A percentile compares a stretch with the other conserved stretches of the same genome.
Conservation (phyloP, 2,888 invertebrate species). For the Dasysyrphus albostriatus region DNA sequence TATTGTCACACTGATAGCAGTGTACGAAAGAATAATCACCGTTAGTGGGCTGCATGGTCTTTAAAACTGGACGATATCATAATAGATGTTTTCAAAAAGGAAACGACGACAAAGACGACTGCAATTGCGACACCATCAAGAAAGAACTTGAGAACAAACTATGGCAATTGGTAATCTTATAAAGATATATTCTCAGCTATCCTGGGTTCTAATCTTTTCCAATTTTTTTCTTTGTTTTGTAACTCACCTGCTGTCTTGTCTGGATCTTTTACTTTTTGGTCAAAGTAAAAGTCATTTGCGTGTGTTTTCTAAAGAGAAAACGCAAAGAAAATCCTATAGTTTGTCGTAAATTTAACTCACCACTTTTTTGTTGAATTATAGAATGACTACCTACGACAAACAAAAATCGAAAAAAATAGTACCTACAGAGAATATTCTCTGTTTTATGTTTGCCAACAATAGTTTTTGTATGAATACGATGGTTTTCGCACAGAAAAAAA, state of each 20-base stretch:
- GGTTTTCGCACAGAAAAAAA: neutral
- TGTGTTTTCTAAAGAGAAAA: constrained; percentile 30
- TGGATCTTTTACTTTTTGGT: constrained; percentile 24
- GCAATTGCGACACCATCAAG: constrained; percentile 7
- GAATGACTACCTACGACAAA: neutral
- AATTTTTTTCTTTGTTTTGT: constrained; percentile 67
- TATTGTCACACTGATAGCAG: constrained; percentile 72
- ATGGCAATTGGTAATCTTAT: constrained; percentile 73
- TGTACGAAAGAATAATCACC: constrained; percentile 54
- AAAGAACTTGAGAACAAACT: constrained; percentile 51
- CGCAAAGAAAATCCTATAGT: constrained; percentile 64
- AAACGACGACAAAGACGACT: constrained; percentile 5
- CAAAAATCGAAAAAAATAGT: constrained; percentile 11
- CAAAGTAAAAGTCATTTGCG: constrained; percentile 59
- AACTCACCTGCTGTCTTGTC: constrained; percentile 60
- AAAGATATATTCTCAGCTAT: constrained; percentile 69
- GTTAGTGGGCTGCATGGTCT: constrained; percentile 16
- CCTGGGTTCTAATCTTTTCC: constrained; percentile 68
- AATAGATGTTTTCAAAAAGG: constrained; percentile 2
- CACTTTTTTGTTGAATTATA: constrained; percentile 36
- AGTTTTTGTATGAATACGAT: constrained; percentile 35
- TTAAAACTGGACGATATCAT: constrained; percentile 38
- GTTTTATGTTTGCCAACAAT: constrained; percentile 54
- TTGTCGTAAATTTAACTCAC: constrained; percentile 70
- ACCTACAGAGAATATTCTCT: constrained; percentile 19